Percentiles rank a stretch among this genome's conserved stretches.
Evolutionary conservation across 2,888 invertebrate genomes (phyloP).

Genomic region (Cephus spinipes): DNA sequence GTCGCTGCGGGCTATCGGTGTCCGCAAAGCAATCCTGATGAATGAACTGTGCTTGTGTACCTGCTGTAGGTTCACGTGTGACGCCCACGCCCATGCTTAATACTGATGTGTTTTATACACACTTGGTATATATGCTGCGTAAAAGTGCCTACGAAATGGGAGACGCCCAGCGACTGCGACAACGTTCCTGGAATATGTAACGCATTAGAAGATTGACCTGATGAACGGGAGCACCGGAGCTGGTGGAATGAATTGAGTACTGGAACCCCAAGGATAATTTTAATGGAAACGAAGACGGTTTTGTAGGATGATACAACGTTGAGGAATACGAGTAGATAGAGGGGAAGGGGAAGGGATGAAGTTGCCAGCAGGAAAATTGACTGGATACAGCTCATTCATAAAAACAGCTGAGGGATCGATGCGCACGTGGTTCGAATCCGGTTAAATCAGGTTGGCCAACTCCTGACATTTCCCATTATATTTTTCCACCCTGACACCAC

Average conservation of each 20-base stretch:
- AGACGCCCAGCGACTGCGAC: conserved; percentile 2
- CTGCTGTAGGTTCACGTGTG: not conserved
- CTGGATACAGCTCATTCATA: not conserved
- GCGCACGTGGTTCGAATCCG: not conserved
- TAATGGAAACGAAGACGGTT: not conserved
- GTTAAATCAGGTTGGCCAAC: not conserved
- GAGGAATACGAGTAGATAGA: not conserved
- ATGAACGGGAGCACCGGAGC: not conserved
- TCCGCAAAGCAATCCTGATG: not conserved
- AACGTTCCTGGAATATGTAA: not conserved
- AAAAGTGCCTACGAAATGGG: not conserved
- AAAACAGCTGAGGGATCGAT: not conserved
- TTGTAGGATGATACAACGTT: not conserved
- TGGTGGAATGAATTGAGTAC: not conserved
- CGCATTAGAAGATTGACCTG: conserved; percentile 2
- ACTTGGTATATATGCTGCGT: not conserved
- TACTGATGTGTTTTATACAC: not conserved
- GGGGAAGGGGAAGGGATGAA: not conserved
- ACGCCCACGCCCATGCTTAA: not conserved
- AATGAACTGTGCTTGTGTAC: not conserved
- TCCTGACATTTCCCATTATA: not conserved
- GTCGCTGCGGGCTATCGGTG: not conserved
- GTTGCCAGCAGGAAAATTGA: not conserved
- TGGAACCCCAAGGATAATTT: not conserved
- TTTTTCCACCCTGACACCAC: not conserved